Base-by-base conservation (phyloP, 2,797 vertebrate genomes). In the Diplodus puntazzo region DNA sequence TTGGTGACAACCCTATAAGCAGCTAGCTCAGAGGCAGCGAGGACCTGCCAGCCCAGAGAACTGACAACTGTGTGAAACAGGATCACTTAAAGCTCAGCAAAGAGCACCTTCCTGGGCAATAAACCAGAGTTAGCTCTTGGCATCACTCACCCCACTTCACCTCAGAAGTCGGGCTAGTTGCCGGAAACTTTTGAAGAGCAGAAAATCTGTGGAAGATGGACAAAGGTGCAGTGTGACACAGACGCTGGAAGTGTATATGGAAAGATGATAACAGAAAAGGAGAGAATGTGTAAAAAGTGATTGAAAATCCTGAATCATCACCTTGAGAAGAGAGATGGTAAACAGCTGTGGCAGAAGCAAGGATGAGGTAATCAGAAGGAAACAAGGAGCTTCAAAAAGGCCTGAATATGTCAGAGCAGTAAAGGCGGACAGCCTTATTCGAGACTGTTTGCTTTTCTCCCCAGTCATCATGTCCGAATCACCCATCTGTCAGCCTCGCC, bases 31-130 rank as follows among this genome's bases (percentile, higher is more conserved):
- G 77, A 90, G 88, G 86, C 88, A 83, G 89, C 82, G 50, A 92
- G 87, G 89, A 91, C 87, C 89, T 89, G 89, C 88, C 90, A 88
- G 80, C 88, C 89, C 42, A 21, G 43, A 62, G 79, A 84, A 89
- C 86, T 94, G 94, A 94, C 92, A 92, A 92, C 75, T 92, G 92
- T 94, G 94, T 92, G 88, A 94, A 94, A 94, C 92, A 92, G 90
- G 94, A 94, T 94, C 90, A 92, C 82, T 86, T 80, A 86, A 90
- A 94, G 88, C 92, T 87, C 75, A 61, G 81, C 84, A 78, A 70
- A 65, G 25, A 89, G 88, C 88, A 85, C 78, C 83, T 90, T 90
- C 85, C 82, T 23, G 81, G 82, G 86, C 81, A 87, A 86, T 82
- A 89, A 88, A 88, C 86, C 80, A 6, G 53, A 85, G 78, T 78